phyloP scores from a whole-genome alignment of 92 coral and sea anemone species.

The Phenganax stokvisi region DNA sequence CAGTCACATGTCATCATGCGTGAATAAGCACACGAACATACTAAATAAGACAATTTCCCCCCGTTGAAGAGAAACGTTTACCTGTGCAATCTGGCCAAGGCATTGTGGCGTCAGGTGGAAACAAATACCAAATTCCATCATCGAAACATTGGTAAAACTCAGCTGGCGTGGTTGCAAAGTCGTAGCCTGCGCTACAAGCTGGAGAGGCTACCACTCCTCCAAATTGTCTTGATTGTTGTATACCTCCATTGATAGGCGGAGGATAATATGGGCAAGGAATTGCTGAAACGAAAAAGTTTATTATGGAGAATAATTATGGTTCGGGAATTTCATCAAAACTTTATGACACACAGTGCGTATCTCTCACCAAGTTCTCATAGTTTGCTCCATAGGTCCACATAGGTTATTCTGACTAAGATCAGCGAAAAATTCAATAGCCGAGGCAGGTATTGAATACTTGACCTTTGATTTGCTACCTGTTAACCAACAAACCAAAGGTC shows the following conservation, averaged over 20 bases:
- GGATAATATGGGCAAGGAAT: conserved; percentile 61
- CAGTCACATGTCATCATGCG: no score
- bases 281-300: conserved; percentile 32
- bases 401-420: no score
- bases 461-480: no score
- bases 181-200: conserved; percentile 54
- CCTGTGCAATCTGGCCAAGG: conserved; percentile 99
- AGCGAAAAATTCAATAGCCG: no score
- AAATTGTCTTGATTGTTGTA: conserved; percentile 29
- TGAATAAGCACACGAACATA: no score
- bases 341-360: no score
- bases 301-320: not conserved
- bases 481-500: no score
- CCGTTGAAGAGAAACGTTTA: not conserved
- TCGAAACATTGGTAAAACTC: conserved; percentile 54
- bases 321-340: no score
- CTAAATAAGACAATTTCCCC: not conserved
- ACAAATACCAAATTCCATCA: conserved; percentile 54
- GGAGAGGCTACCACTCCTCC: conserved; percentile 58
- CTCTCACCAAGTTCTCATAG: no score
- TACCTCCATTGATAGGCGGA: conserved; percentile 80
- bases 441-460: no score
- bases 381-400: no score
- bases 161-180: conserved; percentile 78
- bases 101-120: conserved; percentile 49